A percentile compares a stretch with the other conserved stretches of the same genome.
Conservation (phyloP, 1,140 invertebrate species). For the Dendrolimus kikuchii region DNA sequence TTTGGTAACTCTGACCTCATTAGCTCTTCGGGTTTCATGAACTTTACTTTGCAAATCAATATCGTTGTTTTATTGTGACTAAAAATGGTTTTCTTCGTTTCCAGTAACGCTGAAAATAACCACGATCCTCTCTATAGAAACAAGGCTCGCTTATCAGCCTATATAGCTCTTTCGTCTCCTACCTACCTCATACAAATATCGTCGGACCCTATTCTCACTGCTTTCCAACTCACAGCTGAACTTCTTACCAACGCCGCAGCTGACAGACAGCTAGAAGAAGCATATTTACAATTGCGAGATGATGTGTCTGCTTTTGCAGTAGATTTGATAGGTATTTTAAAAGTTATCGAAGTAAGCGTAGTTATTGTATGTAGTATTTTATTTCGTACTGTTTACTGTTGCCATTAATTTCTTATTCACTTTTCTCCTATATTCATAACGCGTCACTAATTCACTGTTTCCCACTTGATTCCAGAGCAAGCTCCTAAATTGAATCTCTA, state of each 20-base stretch:
- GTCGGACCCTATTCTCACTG: conserved; percentile 77
- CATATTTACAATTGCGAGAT: conserved; percentile 72
- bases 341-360: neutral
- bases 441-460: too few species aligned
- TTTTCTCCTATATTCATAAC: too few species aligned
- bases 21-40: too few species aligned
- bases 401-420: too few species aligned
- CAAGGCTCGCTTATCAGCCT: conserved; percentile 72
- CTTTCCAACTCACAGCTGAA: conserved; percentile 75
- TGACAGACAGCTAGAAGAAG: conserved; percentile 73
- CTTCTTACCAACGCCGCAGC: conserved; percentile 61
- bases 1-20: too few species aligned
- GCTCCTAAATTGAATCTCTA: too few species aligned
- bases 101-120: conserved; percentile 27
- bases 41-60: too few species aligned
- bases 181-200: conserved; percentile 78
- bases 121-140: conserved; percentile 67
- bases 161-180: conserved; percentile 76
- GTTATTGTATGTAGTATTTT: neutral
- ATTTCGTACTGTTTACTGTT: neutral
- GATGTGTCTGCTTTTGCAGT: conserved; percentile 76
- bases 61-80: neutral
- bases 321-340: conserved; percentile 70
- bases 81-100: conserved; percentile 3
- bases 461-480: too few species aligned